Evolutionary conservation across 2,797 vertebrate species (phyloP), one percentile per base, ranked within the genome.

Genomic region (Mastacembelus armatus): DNA sequence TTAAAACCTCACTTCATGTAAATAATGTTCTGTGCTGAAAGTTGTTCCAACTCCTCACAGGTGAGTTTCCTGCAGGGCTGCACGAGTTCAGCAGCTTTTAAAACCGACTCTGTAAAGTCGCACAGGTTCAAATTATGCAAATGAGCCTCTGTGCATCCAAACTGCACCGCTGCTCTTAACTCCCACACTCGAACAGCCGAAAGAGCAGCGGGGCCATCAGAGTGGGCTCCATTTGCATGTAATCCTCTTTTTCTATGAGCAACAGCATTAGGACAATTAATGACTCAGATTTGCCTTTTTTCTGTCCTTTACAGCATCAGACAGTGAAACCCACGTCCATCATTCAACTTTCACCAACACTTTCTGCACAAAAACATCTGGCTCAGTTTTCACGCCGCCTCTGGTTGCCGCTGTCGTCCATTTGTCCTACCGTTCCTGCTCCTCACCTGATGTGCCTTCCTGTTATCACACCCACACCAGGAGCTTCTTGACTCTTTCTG

Each of bases 181-280:
- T 32, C 51, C 47, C 38, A 38, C 43, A 60, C 48, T 43, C 18
- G 2, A 52, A 33, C 33, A 10, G 18, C 10, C 39, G n/a, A n/a
- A 60, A 10, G 48, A 9, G 26, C 60, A 14, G 32, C 11, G n/a
- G 4, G 10, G 12, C 35, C 16, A 1, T 26, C 38, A 8, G 5
- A 14, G 15, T 6, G 11, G 57, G 14, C 48, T 14, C 11, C 22
- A 48, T 69, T 48, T 52, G 54, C 64, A 73, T 48, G 58, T 50
- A 63, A 49, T 64, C 42, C 64, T 64, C 47, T 33, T 32, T 27
- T 36, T 22, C 30, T 7, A 15, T 32, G 11, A 33, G 11, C 11
- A 42, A 39, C 15, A 10, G 18, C 10, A 21, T 29, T n/a, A 19
- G 2, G 3, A 43, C 27, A n/a, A 7, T n/a, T 33, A 45, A 26